Base-by-base conservation (phyloP, 64 coral and sea anemone genomes). In the Stichodactyla mertensii region DNA sequence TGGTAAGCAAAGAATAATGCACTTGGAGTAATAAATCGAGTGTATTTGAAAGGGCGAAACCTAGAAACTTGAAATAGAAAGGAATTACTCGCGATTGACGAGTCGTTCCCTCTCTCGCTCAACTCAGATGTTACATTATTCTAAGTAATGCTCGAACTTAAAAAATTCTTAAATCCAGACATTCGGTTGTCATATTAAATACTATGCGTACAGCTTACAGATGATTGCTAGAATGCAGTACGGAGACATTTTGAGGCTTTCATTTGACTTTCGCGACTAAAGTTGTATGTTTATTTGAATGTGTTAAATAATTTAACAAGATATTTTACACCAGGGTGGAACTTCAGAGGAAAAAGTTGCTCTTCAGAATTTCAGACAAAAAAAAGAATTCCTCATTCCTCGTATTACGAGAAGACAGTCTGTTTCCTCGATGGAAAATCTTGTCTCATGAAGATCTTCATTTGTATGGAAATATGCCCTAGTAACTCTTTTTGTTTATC, bases 281-380 rank as follows among this genome's bases (percentile, higher is more conserved):
- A 81, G 78, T 81, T 81, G 78, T 54, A 19, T 53, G 78, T 16
- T 53, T 81, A 53, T 53, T 14, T 20, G 16, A 53, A 81, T 9
- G 19, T 81, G 78, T 52, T 81, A 81, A 81, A 81, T 81, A 81
- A 81, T 81, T 81, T 53, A 81, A 81, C 78, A 55, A 16, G 3
- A 81, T 74, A 74, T 81, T 81, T 19, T 16, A 81, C 53, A 55
- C 78, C 52, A 53, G 78, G 78, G 78, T 81, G 78, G 78, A 81
- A 81, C 78, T 52, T 74, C 69, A 74, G 22, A 74, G 69, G 69
- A 74, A 31, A 31, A 74, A 26, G 27, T 74, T 74, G 69, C 69
- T 13, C 69, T 74, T 74, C 69, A 74, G 69, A 36, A 74, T 27
- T 9, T 27, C 7, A 28, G 5, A 74, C n/a, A 23, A 70, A 24